Percentiles rank a stretch among this genome's conserved stretches.
These are phyloP conservation scores for Lasioglossum oenotherae DNA, from an alignment of 2,888 invertebrate genomes.

Conservation along the genomic window DNA sequence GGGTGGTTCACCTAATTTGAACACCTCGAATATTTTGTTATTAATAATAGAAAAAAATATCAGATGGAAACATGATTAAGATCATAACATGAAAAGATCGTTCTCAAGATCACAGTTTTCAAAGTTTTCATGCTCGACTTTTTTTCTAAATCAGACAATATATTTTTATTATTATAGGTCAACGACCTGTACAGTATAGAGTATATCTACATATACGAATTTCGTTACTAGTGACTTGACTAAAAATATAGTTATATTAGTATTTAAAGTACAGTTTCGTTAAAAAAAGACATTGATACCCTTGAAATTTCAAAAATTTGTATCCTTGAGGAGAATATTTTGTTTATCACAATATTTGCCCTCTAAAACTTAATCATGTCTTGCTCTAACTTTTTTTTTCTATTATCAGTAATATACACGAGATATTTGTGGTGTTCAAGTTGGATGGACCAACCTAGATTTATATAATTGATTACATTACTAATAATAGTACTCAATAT, in stretches of 20 bases:
- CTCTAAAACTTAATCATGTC: not conserved
- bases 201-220: not conserved
- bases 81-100: not conserved
- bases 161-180: not conserved
- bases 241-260: not conserved
- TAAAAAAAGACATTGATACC: not conserved
- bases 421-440: not conserved
- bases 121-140: not conserved
- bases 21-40: not conserved
- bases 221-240: not conserved
- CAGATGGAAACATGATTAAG: not conserved
- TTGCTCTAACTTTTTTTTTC: not conserved
- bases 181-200: too few species aligned
- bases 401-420: not conserved
- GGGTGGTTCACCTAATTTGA: not conserved
- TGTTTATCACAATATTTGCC: not conserved
- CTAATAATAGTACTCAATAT: not conserved
- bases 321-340: not conserved
- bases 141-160: not conserved
- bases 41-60: not conserved
- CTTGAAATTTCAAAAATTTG: not conserved
- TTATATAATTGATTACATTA: not conserved
- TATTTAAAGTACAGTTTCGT: not conserved
- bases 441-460: not conserved
- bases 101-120: not conserved